A percentile compares a stretch with the other conserved stretches of the same genome.
Conservation (phyloP, 2,113 vertebrate genomes). For the Microcebus lehilahytsara region DNA sequence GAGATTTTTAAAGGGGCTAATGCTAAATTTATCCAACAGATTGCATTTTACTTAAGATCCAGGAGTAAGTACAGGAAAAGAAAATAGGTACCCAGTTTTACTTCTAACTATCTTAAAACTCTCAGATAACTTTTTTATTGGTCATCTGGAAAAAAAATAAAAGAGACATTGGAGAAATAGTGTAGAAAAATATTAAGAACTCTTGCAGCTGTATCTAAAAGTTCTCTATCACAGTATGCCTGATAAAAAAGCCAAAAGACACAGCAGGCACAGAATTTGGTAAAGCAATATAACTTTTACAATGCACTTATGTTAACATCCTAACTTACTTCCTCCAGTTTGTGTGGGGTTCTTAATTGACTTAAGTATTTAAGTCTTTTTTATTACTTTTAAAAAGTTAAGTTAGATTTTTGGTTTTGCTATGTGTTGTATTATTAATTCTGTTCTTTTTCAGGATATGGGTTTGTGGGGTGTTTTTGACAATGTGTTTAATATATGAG, state of each 20-base stretch:
- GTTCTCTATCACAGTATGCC: not conserved
- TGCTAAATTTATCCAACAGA: slow-evolving; percentile 58
- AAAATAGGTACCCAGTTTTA: slow-evolving; percentile 63
- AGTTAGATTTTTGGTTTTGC: not conserved
- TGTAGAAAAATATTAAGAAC: not conserved
- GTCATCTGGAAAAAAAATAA: not conserved
- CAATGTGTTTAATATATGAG: not conserved
- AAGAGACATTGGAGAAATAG: not conserved
- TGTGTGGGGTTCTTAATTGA: not conserved
- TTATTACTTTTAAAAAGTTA: not conserved
- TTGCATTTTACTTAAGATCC: slow-evolving; percentile 71
- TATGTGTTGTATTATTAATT: slow-evolving; percentile 17
- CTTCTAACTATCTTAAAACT: not conserved
- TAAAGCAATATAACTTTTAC: not conserved
- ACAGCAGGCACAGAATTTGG: not conserved
- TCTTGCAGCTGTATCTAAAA: not conserved
- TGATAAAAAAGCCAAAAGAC: not conserved
- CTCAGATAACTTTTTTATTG: slow-evolving; percentile 23
- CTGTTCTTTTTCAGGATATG: not conserved
- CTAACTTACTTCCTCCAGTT: not conserved
- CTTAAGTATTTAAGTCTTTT: not conserved
- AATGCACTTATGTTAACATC: not conserved
- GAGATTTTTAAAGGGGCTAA: slow-evolving; percentile 65
- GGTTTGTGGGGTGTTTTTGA: not conserved
- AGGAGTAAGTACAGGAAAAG: slow-evolving; percentile 65